Percentiles rank a stretch among this genome's conserved stretches.
Conservation (phyloP, 2,797 vertebrate species). For the Mormyrus proboscirostris region DNA sequence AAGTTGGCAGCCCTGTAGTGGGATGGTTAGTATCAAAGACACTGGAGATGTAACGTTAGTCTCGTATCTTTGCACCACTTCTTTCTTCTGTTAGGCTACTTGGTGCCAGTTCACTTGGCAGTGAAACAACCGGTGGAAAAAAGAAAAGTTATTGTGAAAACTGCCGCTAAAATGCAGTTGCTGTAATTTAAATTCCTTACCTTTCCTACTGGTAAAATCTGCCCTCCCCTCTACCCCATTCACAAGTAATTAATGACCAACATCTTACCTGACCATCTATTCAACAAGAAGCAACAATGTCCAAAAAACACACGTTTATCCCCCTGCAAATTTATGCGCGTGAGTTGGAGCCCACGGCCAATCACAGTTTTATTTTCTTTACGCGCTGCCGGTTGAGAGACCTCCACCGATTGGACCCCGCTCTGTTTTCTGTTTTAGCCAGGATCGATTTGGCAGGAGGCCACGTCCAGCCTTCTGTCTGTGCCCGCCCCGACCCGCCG, state of each 20-base stretch:
- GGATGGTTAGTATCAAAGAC: not conserved
- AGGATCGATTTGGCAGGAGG: not conserved
- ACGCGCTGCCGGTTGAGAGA: not conserved
- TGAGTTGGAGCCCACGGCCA: not conserved
- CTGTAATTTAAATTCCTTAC: not conserved
- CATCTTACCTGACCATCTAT: not conserved
- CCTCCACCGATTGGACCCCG: not conserved
- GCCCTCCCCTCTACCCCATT: not conserved
- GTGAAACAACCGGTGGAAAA: not conserved
- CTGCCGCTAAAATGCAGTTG: not conserved
- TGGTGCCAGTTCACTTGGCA: not conserved
- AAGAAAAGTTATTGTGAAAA: not conserved
- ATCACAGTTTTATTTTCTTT: not conserved
- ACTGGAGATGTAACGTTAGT: not conserved
- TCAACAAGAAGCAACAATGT: not conserved
- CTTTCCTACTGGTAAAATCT: not conserved
- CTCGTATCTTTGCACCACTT: not conserved
- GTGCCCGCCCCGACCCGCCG: slow-evolving; percentile 37
- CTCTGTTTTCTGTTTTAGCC: not conserved
- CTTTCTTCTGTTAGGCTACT: not conserved
- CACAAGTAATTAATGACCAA: not conserved
- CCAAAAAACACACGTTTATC: not conserved
- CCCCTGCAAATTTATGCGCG: not conserved
- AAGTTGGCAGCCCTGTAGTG: not conserved
- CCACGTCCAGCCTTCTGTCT: not conserved